Conservation (phyloP, 2,113 vertebrate genomes). For the Fregata magnificens region DNA sequence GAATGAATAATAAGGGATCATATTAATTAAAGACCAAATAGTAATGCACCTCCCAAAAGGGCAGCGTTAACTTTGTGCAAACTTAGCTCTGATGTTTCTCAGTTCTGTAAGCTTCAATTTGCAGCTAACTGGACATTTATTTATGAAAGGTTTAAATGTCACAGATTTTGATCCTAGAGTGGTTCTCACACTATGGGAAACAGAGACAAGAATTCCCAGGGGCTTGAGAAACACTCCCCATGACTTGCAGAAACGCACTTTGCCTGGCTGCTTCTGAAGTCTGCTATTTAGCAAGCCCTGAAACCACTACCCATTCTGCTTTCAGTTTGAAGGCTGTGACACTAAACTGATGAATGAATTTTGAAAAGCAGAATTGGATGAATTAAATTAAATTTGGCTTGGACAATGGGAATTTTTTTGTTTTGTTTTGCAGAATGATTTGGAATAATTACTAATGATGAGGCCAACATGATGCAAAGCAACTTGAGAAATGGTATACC, state of each 20-base stretch:
- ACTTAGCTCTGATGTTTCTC: neutral
- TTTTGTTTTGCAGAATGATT: neutral
- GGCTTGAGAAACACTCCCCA: neutral
- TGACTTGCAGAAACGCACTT: neutral
- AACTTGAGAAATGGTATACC: neutral
- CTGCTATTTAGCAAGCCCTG: accelerated
- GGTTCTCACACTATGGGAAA: neutral
- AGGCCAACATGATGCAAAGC: neutral
- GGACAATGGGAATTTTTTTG: neutral
- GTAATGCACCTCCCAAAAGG: neutral
- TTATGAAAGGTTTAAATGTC: neutral
- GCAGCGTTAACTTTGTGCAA: neutral
- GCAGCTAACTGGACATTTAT: neutral
- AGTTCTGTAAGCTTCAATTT: neutral
- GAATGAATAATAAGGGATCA: neutral
- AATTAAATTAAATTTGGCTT: neutral
- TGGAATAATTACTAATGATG: neutral
- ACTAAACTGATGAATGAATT: neutral
- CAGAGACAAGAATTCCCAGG: neutral
- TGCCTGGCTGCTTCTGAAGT: neutral
- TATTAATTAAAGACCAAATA: neutral
- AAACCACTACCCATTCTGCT: neutral
- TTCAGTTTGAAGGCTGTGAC: neutral
- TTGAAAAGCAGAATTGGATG: neutral
- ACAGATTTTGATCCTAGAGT: neutral